These are phyloP conservation scores for Telenomus remus DNA, from an alignment of 1,140 invertebrate species.

Conservation along the genomic window DNA sequence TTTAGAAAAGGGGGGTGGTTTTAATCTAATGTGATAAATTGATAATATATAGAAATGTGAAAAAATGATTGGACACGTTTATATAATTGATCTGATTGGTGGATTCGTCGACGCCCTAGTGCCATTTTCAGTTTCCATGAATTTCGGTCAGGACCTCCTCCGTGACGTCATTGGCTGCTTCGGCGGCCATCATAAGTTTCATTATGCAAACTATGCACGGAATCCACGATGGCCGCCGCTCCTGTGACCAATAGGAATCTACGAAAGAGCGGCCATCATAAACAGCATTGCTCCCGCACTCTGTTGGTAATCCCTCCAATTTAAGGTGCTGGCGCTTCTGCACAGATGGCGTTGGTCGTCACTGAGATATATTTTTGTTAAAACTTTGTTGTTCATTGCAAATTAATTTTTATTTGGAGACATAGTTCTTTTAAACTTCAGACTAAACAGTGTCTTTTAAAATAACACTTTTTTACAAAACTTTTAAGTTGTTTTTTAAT, in stretches of 20 bases:
- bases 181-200: conserved; percentile 70
- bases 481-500: too few species aligned
- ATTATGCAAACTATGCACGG: conserved; percentile 69
- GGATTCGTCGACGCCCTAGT: conserved; percentile 17
- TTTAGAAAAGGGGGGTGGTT: too few species aligned
- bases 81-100: conserved; percentile 16
- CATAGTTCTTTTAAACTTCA: too few species aligned
- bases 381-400: neutral
- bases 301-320: conserved; percentile 62
- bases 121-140: conserved; percentile 61
- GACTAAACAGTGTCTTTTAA: too few species aligned
- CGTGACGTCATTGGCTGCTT: conserved; percentile 65
- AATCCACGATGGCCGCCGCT: conserved; percentile 71
- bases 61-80: too few species aligned
- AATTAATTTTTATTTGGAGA: too few species aligned
- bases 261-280: conserved; percentile 64
- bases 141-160: conserved; percentile 58
- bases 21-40: too few species aligned
- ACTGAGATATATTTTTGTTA: conserved; percentile 4
- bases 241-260: conserved; percentile 65
- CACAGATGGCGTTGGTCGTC: conserved; percentile 68
- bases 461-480: too few species aligned
- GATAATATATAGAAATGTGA: too few species aligned
- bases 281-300: conserved; percentile 61
- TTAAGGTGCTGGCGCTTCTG: conserved; percentile 30